Percentiles rank a stretch among this genome's conserved stretches.
These are phyloP conservation scores for Drosophila falleni DNA, from an alignment of 2,888 invertebrate genomes.

Conservation along the genomic window DNA sequence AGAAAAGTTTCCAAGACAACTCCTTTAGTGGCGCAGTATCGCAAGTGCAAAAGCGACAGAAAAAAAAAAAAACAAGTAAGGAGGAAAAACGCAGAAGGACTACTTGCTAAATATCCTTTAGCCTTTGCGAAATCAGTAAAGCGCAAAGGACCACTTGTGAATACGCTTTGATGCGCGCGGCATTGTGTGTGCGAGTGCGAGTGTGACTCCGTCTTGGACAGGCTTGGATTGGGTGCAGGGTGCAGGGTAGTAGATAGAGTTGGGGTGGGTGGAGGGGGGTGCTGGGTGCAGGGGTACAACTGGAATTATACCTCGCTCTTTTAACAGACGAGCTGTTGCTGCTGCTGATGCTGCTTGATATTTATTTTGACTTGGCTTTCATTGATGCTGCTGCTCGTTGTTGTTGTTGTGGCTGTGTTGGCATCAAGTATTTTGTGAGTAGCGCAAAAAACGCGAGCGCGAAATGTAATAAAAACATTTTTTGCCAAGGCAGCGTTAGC, in stretches of 20 bases:
- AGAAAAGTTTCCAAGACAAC: constrained; percentile 84
- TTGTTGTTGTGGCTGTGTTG: constrained; percentile 46
- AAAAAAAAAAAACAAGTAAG: constrained; percentile 32
- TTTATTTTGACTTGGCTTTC: constrained; percentile 68
- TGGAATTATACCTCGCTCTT: constrained; percentile 41
- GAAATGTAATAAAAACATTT: constrained; percentile 85
- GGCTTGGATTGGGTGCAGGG: not conserved
- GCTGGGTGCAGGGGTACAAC: constrained; percentile 22
- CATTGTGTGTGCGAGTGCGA: constrained; percentile 71
- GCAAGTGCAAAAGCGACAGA: constrained; percentile 10
- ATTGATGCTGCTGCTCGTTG: constrained; percentile 18
- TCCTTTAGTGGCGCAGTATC: constrained; percentile 66
- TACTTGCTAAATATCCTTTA: constrained; percentile 77
- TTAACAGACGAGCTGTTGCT: constrained; percentile 14
- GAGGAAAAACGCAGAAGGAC: constrained; percentile 59
- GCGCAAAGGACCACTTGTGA: constrained; percentile 83
- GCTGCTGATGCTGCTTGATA: constrained; percentile 49
- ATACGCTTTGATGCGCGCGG: constrained; percentile 82
- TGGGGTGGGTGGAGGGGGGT: not conserved
- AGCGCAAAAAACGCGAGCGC: constrained; percentile 80
- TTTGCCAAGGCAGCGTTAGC: constrained; percentile 59
- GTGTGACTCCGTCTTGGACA: constrained; percentile 46
- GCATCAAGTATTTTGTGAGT: constrained; percentile 79
- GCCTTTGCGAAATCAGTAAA: constrained; percentile 81
- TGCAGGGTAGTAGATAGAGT: not conserved